phyloP scores from a whole-genome alignment of 2,113 vertebrate species.

The Motacilla tschutschensis region DNA sequence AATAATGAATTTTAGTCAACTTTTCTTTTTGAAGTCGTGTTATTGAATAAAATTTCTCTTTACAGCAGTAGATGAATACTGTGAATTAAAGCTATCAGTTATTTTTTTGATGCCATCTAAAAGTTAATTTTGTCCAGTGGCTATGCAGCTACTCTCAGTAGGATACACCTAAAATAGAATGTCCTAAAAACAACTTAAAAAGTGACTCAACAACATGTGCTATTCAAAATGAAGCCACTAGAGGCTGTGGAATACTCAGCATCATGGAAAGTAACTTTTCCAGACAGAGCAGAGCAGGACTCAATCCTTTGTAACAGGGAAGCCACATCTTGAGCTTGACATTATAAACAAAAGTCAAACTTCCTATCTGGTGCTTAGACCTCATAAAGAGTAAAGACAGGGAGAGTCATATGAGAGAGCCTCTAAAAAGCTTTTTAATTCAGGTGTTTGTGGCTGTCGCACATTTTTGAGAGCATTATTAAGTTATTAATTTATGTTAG shows the following conservation, averaged over 20 bases:
- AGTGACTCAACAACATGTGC: not conserved
- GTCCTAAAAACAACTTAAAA: not conserved
- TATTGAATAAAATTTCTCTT: not conserved
- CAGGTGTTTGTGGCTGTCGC: not conserved
- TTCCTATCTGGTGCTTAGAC: not conserved
- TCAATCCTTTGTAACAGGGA: not conserved
- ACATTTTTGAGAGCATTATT: not conserved
- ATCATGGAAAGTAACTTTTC: not conserved
- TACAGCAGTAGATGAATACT: not conserved
- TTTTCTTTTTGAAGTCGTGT: not conserved
- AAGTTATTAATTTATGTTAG: not conserved
- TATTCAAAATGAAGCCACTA: slow-evolving; percentile 51
- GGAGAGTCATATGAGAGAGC: not conserved
- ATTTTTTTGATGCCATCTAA: not conserved
- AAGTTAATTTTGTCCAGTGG: not conserved
- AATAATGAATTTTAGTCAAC: not conserved
- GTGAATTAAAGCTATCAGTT: not conserved
- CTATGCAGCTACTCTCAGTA: not conserved
- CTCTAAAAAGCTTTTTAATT: not conserved
- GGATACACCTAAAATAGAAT: not conserved
- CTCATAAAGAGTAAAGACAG: not conserved
- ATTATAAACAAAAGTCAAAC: not conserved
- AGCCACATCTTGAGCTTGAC: not conserved
- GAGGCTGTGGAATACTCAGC: slow-evolving; percentile 55
- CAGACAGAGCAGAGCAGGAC: not conserved